Base-by-base conservation (phyloP, 2,113 vertebrate species). In the Struthidea cinerea region DNA sequence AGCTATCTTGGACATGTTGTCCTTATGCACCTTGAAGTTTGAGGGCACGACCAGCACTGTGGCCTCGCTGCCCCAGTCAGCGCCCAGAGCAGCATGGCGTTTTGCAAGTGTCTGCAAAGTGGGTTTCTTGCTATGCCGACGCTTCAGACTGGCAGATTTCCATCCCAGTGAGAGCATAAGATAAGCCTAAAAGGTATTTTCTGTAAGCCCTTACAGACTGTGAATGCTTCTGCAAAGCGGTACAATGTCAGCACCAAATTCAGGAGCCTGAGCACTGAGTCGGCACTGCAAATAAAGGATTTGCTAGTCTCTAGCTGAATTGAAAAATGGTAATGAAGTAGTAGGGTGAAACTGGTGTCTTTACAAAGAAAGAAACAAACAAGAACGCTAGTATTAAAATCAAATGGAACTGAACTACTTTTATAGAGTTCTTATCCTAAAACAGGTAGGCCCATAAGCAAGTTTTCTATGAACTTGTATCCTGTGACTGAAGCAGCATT, bases 111-210 rank as follows among this genome's bases (percentile, higher is more conserved):
- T 49, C 68, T 92, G 71, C 30, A 28, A 57, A 90, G 55, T 80
- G 32, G 35, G 17, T 74, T 96, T 68, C 70, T 74, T 89, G 50
- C 42, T 76, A 15, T 46, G 37, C 28, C 4, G 18, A 24, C 53
- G 18, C 69, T 82, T 87, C 55, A 50, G 47, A 22, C 63, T 47
- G 68, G 52, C 33, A 56, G 69, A 56, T 87, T 95, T 95, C 64
- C 32, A 53, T 61, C 52, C 46, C 88, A 47, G 42, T 1, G 3
- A 84, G 17, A 78, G 71, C 64, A 41, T 44, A 79, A 89, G 74
- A 80, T 91, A 93, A 91, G 41, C 64, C 47, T 59, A 35, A 95
- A 81, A 84, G 16, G 5, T 90, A 57, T 77, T 91, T 91, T 89
- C 69, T 71, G 12, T 56, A 46, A 79, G 35, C 73, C 47, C 23